Conservation (phyloP, 92 coral and sea anemone species). For the Epizoanthus ramosus region DNA sequence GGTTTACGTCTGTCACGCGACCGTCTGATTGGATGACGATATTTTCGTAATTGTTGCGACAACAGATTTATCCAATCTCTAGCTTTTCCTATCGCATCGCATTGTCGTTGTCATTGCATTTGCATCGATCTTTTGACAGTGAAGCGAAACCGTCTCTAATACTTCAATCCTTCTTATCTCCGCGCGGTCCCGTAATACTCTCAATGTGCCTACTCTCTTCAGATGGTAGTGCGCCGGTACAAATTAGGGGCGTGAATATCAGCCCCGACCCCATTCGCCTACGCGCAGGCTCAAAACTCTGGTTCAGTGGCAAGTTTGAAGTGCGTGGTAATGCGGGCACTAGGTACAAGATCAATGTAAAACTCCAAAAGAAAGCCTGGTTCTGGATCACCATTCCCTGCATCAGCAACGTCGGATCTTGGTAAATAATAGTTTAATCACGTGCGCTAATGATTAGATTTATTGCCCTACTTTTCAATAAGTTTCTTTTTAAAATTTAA, state of each 20-base stretch:
- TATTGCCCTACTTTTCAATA: background rate
- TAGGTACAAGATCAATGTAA: background rate
- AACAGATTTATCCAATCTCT: no score
- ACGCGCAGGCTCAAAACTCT: background rate
- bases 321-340: slow-evolving; percentile 18
- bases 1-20: no score
- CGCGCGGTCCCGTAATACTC: no score
- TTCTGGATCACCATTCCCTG: slow-evolving; percentile 29
- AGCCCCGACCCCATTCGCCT: background rate
- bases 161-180: no score
- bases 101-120: no score
- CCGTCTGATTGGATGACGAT: no score
- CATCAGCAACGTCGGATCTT: slow-evolving; percentile 10
- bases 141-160: no score
- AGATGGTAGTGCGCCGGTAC: slow-evolving; percentile 19
- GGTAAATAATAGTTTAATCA: slow-evolving; percentile 3
- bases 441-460: background rate
- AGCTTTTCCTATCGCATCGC: no score
- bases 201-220: background rate
- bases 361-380: slow-evolving; percentile 2
- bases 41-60: no score
- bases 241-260: background rate
- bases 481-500: no score
- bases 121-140: no score
- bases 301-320: background rate